Base-by-base conservation (phyloP, 2,888 invertebrate genomes). In the Apamea sordens region DNA sequence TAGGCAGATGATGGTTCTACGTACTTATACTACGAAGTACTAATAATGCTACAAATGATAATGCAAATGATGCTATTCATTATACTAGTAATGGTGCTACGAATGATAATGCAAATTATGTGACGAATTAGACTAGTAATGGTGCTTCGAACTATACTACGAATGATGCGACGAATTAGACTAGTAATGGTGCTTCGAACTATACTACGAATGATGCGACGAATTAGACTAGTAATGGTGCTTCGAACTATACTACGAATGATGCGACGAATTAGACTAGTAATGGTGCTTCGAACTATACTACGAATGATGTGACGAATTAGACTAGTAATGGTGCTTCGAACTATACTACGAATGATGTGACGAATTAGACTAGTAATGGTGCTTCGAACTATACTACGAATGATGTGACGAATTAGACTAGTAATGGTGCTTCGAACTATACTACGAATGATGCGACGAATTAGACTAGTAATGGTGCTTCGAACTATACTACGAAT, bases 171-270 rank as follows among this genome's bases (percentile, higher is more conserved):
- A n/a, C 56, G 7, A 7, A 41, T 41, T 41, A 41, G 0, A 32
- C 28, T 68, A 47, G 10, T 15, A 24, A 7, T 11, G 6, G 13
- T 32, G 32, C 8, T 63, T 32, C 1, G 18, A 18, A n/a, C 10
- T 44, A 44, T 44, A 44, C 71, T 81, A 67, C 53, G 69, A 61
- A 11, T 44, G 11, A n/a, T 1, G n/a, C n/a, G n/a, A n/a, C 56
- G 56, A 24, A 56, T 3, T n/a, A n/a, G n/a, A n/a, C n/a, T 53
- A 24, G 2, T 53, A 47, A 50, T 18, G 47, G n/a, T n/a, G n/a
- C n/a, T n/a, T n/a, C n/a, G n/a, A n/a, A n/a, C n/a, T n/a, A 21
- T 53, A 21, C 21, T 53, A 21, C 18, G 7, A 50, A 50, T 50
- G 50, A 50, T 53, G 8, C 53, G 8, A 53, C 8, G 53, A 21